Base-by-base conservation (phyloP, 2,888 invertebrate species). In the Cerastis leucographa region DNA sequence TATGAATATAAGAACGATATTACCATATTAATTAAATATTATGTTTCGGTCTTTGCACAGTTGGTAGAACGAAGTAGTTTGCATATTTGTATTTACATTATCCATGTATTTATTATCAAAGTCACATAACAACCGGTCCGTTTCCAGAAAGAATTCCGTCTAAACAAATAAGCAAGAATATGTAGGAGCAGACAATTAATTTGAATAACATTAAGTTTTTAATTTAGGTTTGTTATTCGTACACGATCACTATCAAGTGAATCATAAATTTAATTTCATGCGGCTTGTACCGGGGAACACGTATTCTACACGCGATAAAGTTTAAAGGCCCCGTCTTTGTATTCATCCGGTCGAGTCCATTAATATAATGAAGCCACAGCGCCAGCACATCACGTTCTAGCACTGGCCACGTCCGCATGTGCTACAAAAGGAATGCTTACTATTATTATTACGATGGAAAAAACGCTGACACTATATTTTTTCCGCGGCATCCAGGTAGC, bases 341-440 rank as follows among this genome's bases (percentile, higher is more conserved):
- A 95, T 96, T 95, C 96, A 95, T 94, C 95, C 94, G 94, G 94
- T 92, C 90, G 92, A 92, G 92, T 93, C 94, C 95, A 96, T 96
- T 96, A 96, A 95, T 95, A 94, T 95, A 96, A 96, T 95, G 95
- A 95, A 95, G 94, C 95, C 93, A 94, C 95, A 94, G 91, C 92
- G 93, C 92, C 92, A 92, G 92, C 95, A 90, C 93, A 93, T 95
- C 96, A 96, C 95, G 95, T 96, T 91, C 89, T 91, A 91, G 90
- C 90, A 91, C 89, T 91, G 90, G 91, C 94, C 94, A 95, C 94
- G 95, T 95, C 95, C 95, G 95, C 95, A 92, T 95, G 94, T 90
- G 93, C 94, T 93, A 94, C 94, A 94, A 94, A 95, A 95, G 96
- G 95, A 96, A 96, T 96, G 95, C 91, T 94, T 92, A 91, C 90